Evolutionary conservation across 2,797 vertebrate species (phyloP).

Genomic region (Parambassis ranga): DNA sequence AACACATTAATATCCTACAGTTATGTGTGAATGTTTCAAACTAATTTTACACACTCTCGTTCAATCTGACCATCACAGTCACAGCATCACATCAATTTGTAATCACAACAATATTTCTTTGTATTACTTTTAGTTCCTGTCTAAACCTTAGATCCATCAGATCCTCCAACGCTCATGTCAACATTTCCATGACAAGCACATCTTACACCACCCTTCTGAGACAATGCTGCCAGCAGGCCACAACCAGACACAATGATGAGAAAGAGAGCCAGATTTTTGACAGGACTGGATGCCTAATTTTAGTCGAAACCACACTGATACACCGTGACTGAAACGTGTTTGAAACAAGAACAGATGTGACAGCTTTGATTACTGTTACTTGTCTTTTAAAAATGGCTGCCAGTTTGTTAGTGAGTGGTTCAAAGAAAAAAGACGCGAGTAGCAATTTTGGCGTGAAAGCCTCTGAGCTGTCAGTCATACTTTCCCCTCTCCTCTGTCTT

Average conservation of each 20-base stretch:
- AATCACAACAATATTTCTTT: neutral
- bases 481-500: slow-evolving; percentile 7
- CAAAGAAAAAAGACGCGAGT: neutral
- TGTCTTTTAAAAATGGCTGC: slow-evolving; percentile 5
- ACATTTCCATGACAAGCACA: slow-evolving; percentile 7
- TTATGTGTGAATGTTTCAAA: no score
- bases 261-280: slow-evolving; percentile 9
- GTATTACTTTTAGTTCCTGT: neutral
- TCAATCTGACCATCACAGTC: neutral
- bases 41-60: neutral
- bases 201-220: neutral
- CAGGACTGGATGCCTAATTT: slow-evolving; percentile 17
- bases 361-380: slow-evolving; percentile 11
- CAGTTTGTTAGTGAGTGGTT: neutral
- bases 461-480: neutral
- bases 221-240: slow-evolving; percentile 14
- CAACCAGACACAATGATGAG: slow-evolving; percentile 17
- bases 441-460: neutral
- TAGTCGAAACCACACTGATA: slow-evolving; percentile 1
- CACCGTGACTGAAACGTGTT: neutral
- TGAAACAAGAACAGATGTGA: slow-evolving; percentile 33
- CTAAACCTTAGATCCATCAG: no score
- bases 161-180: neutral
- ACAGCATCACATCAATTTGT: neutral
- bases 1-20: no score